A percentile compares a stretch with the other conserved stretches of the same genome.
Evolutionary conservation across 2,888 invertebrate genomes (phyloP).

Genomic region (Fabriciana adippe): DNA sequence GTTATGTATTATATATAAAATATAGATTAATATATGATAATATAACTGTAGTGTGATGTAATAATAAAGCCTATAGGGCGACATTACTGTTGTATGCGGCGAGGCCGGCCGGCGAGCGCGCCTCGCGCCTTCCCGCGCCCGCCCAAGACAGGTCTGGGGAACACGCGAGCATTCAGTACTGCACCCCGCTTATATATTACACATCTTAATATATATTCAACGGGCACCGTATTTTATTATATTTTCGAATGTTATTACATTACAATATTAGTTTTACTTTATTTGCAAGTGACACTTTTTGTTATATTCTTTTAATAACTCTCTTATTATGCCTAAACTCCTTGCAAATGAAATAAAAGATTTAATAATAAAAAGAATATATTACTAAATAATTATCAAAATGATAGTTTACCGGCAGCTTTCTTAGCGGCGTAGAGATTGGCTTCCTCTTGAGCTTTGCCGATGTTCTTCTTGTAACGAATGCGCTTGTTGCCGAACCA

Average conservation of each 20-base stretch:
- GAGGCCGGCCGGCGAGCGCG: slow-evolving; percentile 70
- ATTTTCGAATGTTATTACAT: background rate
- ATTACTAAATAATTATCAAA: slow-evolving; percentile 14
- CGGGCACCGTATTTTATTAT: background rate
- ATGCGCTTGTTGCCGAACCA: slow-evolving; percentile 99
- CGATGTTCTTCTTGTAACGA: slow-evolving; percentile 99
- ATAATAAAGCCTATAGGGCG: slow-evolving; percentile 29
- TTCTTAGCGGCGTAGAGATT: slow-evolving; percentile 99
- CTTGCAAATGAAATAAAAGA: slow-evolving; percentile 2
- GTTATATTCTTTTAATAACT: background rate
- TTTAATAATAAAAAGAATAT: background rate
- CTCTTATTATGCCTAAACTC: background rate
- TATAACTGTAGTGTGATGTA: slow-evolving; percentile 8
- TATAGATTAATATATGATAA: background rate
- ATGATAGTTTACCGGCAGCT: slow-evolving; percentile 87
- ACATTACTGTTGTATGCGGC: slow-evolving; percentile 71
- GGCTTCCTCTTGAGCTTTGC: slow-evolving; percentile 99
- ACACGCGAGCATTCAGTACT: slow-evolving; percentile 46
- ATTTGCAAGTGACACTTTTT: background rate
- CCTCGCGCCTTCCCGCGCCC: slow-evolving; percentile 71
- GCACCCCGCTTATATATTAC: background rate
- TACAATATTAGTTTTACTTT: slow-evolving; percentile 1
- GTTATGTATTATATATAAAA: too few relatives aligned
- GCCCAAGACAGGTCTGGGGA: slow-evolving; percentile 77
- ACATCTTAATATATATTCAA: slow-evolving; percentile 5